Base-by-base conservation (phyloP, 2,113 vertebrate genomes). In the Oreochromis aureus region DNA sequence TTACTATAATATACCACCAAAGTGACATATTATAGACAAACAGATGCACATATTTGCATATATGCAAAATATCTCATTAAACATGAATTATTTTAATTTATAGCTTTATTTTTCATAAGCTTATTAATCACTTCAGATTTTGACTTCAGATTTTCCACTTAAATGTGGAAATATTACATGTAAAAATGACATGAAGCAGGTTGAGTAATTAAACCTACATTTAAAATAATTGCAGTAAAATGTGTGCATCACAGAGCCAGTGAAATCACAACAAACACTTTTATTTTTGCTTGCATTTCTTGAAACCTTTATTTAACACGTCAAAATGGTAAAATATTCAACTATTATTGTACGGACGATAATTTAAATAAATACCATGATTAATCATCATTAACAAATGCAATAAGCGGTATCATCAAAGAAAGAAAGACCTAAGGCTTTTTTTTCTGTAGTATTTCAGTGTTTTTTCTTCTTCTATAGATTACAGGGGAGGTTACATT, bases 281-380 rank as follows among this genome's bases (percentile, higher is more conserved):
- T 61, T 88, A 79, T 86, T 87, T 79, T 88, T 91, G 89, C 86
- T 95, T 93, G 91, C 93, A 89, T 89, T 90, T 90, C 84, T 92
- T 89, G 82, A 92, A 94, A 94, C 85, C 61, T 91, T 95, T 94
- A 95, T 93, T 94, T 46, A 94, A 94, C 91, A 95, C 93, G 86
- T 92, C 61, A 92, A 91, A 95, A 94, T 91, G 86, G 83, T 94
- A 93, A 95, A 95, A 93, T 94, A 95, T 95, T 87, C 18, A 85
- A 94, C 85, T 92, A 85, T 92, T 84, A 83, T 91, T 84, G 63
- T 94, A 95, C 92, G 87, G 91, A 96, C 86, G 80, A 82, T 87
- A 86, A 88, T 86, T 91, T 90, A 94, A 94, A 95, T 96, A 93
- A 95, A 95, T 94, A 93, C 24, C 81, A 82, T 88, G 58, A 90